phyloP scores from a whole-genome alignment of 1,140 invertebrate genomes.

The Pararge aegeria region DNA sequence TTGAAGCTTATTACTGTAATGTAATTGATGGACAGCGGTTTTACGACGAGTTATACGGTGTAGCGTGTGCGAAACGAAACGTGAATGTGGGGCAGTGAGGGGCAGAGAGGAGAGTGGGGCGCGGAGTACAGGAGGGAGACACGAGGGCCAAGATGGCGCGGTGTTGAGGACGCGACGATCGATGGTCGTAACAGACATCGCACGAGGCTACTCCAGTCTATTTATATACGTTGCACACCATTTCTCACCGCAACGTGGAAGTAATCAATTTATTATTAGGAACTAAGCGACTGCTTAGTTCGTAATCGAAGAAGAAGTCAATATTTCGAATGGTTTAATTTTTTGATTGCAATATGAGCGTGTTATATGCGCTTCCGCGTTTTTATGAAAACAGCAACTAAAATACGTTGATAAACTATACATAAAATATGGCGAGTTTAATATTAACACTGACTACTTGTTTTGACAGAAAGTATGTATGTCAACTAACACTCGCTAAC shows the following conservation, averaged over 20 bases:
- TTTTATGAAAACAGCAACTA: no score
- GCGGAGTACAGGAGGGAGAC: slow-evolving; percentile 61
- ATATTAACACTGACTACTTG: no score
- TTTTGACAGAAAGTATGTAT: no score
- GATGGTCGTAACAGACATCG: slow-evolving; percentile 73
- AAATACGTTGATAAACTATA: no score
- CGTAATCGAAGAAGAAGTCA: neutral
- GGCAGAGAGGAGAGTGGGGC: slow-evolving; percentile 52
- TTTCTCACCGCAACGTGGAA: slow-evolving; percentile 53
- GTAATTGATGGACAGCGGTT: neutral
- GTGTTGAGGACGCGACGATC: slow-evolving; percentile 69
- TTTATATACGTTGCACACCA: slow-evolving; percentile 70
- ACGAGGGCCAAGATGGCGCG: slow-evolving; percentile 74
- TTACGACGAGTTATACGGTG: slow-evolving; percentile 41
- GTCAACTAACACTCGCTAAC: no score
- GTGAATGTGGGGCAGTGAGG: slow-evolving; percentile 73
- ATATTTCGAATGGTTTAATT: no score
- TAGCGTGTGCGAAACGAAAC: slow-evolving; percentile 63
- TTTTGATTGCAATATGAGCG: no score
- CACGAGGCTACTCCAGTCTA: slow-evolving; percentile 73
- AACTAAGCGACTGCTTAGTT: neutral
- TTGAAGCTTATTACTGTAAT: neutral
- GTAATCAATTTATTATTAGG: slow-evolving; percentile 13
- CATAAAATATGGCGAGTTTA: no score
- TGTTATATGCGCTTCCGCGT: no score